Evolutionary conservation across 2,888 invertebrate species (phyloP), one percentile per base, ranked within the genome.

Genomic region (Napeogenes sylphis): DNA sequence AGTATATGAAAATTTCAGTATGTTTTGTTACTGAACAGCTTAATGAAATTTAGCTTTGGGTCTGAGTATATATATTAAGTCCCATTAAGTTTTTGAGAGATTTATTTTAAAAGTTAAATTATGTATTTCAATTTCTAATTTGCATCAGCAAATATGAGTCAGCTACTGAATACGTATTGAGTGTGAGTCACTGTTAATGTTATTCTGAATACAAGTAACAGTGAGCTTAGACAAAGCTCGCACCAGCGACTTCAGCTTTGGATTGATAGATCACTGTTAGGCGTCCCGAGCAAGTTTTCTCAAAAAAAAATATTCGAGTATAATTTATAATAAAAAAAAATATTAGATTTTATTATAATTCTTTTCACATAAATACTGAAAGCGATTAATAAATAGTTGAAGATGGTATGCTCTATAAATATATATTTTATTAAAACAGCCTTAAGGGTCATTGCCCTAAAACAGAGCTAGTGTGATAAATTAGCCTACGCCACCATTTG

Each of bases 401-500:
- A 21, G 21, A 21, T 0, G 38, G 38, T 38, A 8, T 8, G 38
- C 30, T 51, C 10, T 30, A 30, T 30, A 51, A 12, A 51, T 14
- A 12, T 3, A 51, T 4, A 8, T 8, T 13, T 30, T 51, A 21
- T 51, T 51, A 13, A 13, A 21, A 21, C 8, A n/a, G n/a, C 14
- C 14, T 14, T 51, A 51, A 51, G 5, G 21, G 14, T 6, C 30
- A 51, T 30, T 45, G 42, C 3, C 13, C 42, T 32, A 12, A 21
- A 53, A 53, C 10, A 10, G 32, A 4, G 35, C 45, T 30, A 45
- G 38, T 51, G 45, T 51, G 53, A 64, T 64, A 64, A 61, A 61
- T 64, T 64, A 58, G 45, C 58, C 45, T 59, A 59, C 56, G 38
- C 57, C 46, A 53, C 35, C 51, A 78, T 80, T 80, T 76, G 75